A percentile compares a stretch with the other conserved stretches of the same genome.
Conservation (phyloP, 2,888 invertebrate species). For the Fissipunctia ypsillon region DNA sequence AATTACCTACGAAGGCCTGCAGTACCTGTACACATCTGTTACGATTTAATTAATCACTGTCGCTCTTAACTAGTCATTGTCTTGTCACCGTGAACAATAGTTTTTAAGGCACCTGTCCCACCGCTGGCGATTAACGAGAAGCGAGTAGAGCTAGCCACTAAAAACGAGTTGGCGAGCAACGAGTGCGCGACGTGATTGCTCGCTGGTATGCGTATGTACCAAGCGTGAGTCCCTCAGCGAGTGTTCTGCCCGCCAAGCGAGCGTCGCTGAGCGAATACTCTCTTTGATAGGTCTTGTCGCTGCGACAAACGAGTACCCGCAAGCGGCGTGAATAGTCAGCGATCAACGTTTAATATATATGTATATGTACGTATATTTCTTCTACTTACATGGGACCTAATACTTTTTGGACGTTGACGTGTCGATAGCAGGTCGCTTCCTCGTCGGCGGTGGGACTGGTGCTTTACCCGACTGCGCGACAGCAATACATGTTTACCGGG, state of each 20-base stretch:
- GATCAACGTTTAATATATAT: too few species aligned
- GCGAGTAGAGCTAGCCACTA: not conserved
- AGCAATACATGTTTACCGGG: not conserved
- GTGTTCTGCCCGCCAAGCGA: not conserved
- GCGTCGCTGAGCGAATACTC: not conserved
- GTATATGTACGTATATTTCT: too few species aligned
- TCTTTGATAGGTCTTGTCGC: not conserved
- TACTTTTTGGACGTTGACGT: not conserved
- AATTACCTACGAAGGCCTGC: constrained; percentile 15
- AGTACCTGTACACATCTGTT: not conserved
- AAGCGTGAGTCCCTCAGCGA: not conserved
- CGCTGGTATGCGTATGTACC: not conserved
- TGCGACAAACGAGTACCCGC: not conserved
- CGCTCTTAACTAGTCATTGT: not conserved
- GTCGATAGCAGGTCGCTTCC: not conserved
- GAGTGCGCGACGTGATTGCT: not conserved
- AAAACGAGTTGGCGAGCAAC: not conserved
- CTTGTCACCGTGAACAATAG: not conserved
- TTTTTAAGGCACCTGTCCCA: not conserved
- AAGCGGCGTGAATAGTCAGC: too few species aligned
- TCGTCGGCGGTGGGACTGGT: not conserved
- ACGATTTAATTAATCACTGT: constrained; percentile 9
- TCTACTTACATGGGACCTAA: too few species aligned
- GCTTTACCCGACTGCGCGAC: not conserved
- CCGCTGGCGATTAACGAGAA: not conserved